Evolutionary conservation across 2,888 invertebrate species (phyloP).

Genomic region (Ormyrus nitidulus): DNA sequence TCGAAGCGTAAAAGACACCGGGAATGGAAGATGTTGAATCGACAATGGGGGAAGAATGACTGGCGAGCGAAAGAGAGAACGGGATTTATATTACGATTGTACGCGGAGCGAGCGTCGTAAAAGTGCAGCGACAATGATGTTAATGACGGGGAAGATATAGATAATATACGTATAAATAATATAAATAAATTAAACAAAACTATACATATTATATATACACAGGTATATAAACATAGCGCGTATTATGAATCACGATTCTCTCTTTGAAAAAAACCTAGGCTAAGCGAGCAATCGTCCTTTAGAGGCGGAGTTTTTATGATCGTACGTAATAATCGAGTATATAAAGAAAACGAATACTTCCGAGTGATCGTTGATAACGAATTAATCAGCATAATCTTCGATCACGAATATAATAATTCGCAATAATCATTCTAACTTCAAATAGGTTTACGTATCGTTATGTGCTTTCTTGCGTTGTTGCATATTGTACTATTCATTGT

Average conservation of each 20-base stretch:
- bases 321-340: slow-evolving; percentile 53
- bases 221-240: slow-evolving; percentile 48
- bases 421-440: slow-evolving; percentile 37
- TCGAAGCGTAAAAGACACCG: neutral
- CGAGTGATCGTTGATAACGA: slow-evolving; percentile 27
- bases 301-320: slow-evolving; percentile 50
- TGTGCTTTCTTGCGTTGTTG: slow-evolving; percentile 23
- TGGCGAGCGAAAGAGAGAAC: slow-evolving; percentile 54
- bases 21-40: slow-evolving; percentile 20
- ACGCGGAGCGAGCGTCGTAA: slow-evolving; percentile 30
- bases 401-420: slow-evolving; percentile 24
- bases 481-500: slow-evolving; percentile 29
- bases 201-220: slow-evolving; percentile 53
- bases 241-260: slow-evolving; percentile 56
- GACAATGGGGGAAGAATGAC: slow-evolving; percentile 29
- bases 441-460: slow-evolving; percentile 26
- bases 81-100: slow-evolving; percentile 68
- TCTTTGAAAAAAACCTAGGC: slow-evolving; percentile 47
- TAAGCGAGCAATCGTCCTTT: slow-evolving; percentile 52
- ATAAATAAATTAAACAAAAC: slow-evolving; percentile 50
- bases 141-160: slow-evolving; percentile 27
- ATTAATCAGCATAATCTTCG: slow-evolving; percentile 42
- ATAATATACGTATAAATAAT: slow-evolving; percentile 47
- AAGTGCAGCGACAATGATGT: slow-evolving; percentile 3
- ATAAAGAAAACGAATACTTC: slow-evolving; percentile 37